A percentile compares a stretch with the other conserved stretches of the same genome.
phyloP scores from a whole-genome alignment of 2,888 invertebrate species.

The Sisyra terminalis region DNA sequence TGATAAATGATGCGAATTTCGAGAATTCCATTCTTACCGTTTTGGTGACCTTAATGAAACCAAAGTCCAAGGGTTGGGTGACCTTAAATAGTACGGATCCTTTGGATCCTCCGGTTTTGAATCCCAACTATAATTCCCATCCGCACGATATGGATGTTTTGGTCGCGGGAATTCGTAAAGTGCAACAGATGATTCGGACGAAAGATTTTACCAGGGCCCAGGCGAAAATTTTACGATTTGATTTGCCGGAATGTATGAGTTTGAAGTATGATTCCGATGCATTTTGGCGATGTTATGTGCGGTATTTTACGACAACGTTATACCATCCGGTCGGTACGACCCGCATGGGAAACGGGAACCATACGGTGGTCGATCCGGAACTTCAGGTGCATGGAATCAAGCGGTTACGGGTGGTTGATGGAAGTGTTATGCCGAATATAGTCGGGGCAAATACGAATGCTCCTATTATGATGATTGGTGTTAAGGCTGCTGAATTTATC shows the following conservation, averaged over 20 bases:
- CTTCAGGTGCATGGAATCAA: conserved; percentile 62
- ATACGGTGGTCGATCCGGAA: conserved; percentile 65
- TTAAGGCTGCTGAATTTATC: conserved; percentile 78
- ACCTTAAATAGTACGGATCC: conserved; percentile 68
- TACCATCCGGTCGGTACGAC: conserved; percentile 75
- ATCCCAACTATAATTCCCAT: conserved; percentile 84
- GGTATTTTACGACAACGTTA: conserved; percentile 65
- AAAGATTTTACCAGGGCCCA: conserved; percentile 66
- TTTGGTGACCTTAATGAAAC: conserved; percentile 62
- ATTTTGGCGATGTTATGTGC: conserved; percentile 73
- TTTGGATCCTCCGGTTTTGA: conserved; percentile 64
- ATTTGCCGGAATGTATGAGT: conserved; percentile 67
- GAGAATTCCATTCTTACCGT: conserved; percentile 73
- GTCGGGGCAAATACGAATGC: conserved; percentile 87
- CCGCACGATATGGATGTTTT: conserved; percentile 63
- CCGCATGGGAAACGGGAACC: conserved; percentile 70
- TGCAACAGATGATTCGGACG: conserved; percentile 61
- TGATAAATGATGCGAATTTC: conserved; percentile 43
- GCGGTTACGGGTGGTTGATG: conserved; percentile 64
- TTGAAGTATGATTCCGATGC: conserved; percentile 57
- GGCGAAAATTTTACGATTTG: conserved; percentile 48
- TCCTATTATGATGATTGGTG: conserved; percentile 79
- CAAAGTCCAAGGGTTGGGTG: conserved; percentile 79
- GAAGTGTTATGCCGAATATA: conserved; percentile 78
- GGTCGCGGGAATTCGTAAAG: conserved; percentile 71